These are phyloP conservation scores for Rhizoglyphus robini DNA, from an alignment of 1,140 invertebrate genomes.

Conservation along the genomic window DNA sequence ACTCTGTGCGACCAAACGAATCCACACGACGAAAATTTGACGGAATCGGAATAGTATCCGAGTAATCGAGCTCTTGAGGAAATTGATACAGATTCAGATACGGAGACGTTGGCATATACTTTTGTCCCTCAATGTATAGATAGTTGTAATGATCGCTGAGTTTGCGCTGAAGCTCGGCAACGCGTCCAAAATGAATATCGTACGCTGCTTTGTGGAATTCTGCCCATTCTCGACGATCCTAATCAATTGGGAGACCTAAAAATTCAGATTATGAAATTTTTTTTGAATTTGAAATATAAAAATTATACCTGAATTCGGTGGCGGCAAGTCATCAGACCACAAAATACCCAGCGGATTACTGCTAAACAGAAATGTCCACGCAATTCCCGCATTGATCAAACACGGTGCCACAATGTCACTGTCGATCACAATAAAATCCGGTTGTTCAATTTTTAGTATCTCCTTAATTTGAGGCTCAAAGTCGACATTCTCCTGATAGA, in stretches of 20 bases:
- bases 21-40: neutral
- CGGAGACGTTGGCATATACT: constrained; percentile 8
- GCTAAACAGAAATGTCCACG: too few relatives aligned
- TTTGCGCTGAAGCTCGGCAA: neutral
- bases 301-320: too few relatives aligned
- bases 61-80: constrained; percentile 19
- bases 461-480: too few relatives aligned
- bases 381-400: too few relatives aligned
- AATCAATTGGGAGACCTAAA: constrained; percentile 12
- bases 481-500: too few relatives aligned
- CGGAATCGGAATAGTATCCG: constrained; percentile 3
- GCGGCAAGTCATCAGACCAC: too few relatives aligned
- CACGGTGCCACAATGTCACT: too few relatives aligned
- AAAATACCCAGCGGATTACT: too few relatives aligned
- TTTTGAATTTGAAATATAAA: too few relatives aligned
- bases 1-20: constrained; percentile 15
- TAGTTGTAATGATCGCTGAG: neutral
- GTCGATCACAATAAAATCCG: too few relatives aligned
- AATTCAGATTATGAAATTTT: too few relatives aligned
- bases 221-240: neutral
- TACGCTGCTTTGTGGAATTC: neutral
- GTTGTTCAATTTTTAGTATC: too few relatives aligned
- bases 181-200: neutral
- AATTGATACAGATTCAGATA: constrained; percentile 19
- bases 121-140: neutral